Conservation (phyloP, 2,113 vertebrate species). For the Microtus montanus region DNA sequence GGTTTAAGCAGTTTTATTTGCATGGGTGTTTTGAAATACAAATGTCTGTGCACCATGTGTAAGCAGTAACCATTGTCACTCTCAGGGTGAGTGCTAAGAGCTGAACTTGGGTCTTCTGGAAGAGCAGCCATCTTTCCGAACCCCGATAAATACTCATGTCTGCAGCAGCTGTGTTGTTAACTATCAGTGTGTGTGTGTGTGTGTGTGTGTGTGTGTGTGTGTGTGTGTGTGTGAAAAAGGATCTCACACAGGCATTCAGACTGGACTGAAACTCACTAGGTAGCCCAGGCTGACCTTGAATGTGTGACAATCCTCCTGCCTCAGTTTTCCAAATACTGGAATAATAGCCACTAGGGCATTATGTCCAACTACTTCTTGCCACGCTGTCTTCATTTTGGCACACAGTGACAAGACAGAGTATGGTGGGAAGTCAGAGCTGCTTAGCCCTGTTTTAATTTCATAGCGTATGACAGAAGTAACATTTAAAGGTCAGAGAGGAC, state of each 20-base stretch:
- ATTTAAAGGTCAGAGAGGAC: constrained; percentile 59
- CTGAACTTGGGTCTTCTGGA: neutral
- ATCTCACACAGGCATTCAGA: neutral
- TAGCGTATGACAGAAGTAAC: neutral
- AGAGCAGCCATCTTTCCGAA: neutral
- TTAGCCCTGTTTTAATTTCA: constrained; percentile 35
- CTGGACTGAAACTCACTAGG: neutral
- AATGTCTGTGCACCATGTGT: neutral
- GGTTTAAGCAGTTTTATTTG: neutral
- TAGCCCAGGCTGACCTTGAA: neutral
- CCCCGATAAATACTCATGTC: neutral
- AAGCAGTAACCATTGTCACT: neutral
- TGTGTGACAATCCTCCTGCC: neutral
- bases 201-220: no score
- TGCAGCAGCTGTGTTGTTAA: neutral
- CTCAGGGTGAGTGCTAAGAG: neutral
- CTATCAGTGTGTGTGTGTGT: no score
- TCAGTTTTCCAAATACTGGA: neutral
- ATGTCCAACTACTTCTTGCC: neutral
- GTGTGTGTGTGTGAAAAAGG: no score
- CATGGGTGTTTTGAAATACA: neutral
- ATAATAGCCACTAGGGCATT: neutral
- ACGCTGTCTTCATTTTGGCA: neutral
- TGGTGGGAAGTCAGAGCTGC: neutral
- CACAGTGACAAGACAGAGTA: neutral